Evolutionary conservation across 2,888 invertebrate genomes (phyloP).

Genomic region (Zootermopsis nevadensis): DNA sequence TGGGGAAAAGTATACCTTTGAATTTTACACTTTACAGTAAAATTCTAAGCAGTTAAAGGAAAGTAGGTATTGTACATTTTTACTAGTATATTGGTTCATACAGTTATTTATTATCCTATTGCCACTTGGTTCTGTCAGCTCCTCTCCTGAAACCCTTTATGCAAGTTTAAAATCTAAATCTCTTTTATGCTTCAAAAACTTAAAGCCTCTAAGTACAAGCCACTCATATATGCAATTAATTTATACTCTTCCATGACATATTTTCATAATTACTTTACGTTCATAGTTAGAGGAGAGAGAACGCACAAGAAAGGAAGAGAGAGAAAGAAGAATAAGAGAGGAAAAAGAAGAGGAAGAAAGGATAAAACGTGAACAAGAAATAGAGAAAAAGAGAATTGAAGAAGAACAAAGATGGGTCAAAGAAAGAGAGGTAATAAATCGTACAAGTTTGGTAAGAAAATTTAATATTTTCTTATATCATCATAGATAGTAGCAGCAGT

Average conservation of each 20-base stretch:
- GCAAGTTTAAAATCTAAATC: too few relatives aligned
- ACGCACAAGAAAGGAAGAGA: slow-evolving; percentile 78
- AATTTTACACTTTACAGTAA: too few relatives aligned
- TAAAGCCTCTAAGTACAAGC: not conserved
- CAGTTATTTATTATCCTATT: too few relatives aligned
- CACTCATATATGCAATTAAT: not conserved
- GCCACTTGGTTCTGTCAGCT: too few relatives aligned
- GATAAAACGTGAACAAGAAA: slow-evolving; percentile 78
- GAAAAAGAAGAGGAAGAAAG: slow-evolving; percentile 85
- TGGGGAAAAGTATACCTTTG: too few relatives aligned
- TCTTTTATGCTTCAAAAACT: not conserved
- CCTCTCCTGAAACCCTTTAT: too few relatives aligned
- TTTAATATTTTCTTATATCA: too few relatives aligned
- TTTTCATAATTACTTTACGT: slow-evolving; percentile 11
- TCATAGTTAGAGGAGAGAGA: slow-evolving; percentile 83
- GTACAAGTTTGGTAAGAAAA: too few relatives aligned
- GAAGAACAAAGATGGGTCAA: slow-evolving; percentile 71
- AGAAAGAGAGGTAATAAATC: slow-evolving; percentile 56
- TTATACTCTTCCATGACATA: not conserved
- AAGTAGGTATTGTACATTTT: too few relatives aligned
- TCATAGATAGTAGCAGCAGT: too few relatives aligned
- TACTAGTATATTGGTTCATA: too few relatives aligned
- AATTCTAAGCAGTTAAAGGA: too few relatives aligned
- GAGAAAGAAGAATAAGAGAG: slow-evolving; percentile 77
- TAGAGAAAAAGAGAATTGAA: slow-evolving; percentile 75